Conservation (phyloP, 2,113 vertebrate genomes). For the Amblyopsis rosae region DNA sequence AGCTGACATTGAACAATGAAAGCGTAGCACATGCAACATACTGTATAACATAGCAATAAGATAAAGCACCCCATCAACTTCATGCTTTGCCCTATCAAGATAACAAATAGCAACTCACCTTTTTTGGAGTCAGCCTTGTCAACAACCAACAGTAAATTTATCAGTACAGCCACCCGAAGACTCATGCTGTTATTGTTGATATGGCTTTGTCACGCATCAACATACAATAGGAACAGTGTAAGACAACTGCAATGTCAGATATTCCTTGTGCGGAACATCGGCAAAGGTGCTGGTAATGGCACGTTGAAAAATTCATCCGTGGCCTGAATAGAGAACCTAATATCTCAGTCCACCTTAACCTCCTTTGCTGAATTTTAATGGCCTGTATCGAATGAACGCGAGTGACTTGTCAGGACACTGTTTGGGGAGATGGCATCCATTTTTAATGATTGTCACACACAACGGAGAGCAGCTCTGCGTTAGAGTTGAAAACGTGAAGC, state of each 20-base stretch:
- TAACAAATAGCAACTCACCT: slow-evolving; percentile 81
- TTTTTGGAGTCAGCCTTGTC: slow-evolving; percentile 75
- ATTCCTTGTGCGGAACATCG: slow-evolving; percentile 61
- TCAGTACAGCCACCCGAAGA: slow-evolving; percentile 63
- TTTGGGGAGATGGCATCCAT: slow-evolving; percentile 70
- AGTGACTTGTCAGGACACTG: slow-evolving; percentile 77
- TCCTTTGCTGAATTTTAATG: slow-evolving; percentile 88
- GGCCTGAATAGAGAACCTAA: slow-evolving; percentile 82
- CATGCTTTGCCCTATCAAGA: slow-evolving; percentile 33
- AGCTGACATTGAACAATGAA: slow-evolving; percentile 41
- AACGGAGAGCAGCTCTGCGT: slow-evolving; percentile 37
- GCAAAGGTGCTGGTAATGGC: slow-evolving; percentile 70
- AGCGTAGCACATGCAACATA: slow-evolving; percentile 17
- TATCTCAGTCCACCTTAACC: slow-evolving; percentile 68
- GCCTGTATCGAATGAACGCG: slow-evolving; percentile 84
- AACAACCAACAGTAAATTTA: slow-evolving; percentile 74
- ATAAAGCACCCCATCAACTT: slow-evolving; percentile 39
- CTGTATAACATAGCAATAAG: slow-evolving; percentile 22
- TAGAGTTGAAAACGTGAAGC: slow-evolving; percentile 32
- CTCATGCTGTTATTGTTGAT: slow-evolving; percentile 63
- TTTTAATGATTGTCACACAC: slow-evolving; percentile 64
- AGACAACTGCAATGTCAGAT: slow-evolving; percentile 25
- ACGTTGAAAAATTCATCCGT: slow-evolving; percentile 82
- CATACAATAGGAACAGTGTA: slow-evolving; percentile 42
- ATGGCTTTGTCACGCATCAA: slow-evolving; percentile 55